Percentiles rank a stretch among this genome's conserved stretches.
Conservation (phyloP, 2,888 invertebrate species). For the Tachystola acroxantha region DNA sequence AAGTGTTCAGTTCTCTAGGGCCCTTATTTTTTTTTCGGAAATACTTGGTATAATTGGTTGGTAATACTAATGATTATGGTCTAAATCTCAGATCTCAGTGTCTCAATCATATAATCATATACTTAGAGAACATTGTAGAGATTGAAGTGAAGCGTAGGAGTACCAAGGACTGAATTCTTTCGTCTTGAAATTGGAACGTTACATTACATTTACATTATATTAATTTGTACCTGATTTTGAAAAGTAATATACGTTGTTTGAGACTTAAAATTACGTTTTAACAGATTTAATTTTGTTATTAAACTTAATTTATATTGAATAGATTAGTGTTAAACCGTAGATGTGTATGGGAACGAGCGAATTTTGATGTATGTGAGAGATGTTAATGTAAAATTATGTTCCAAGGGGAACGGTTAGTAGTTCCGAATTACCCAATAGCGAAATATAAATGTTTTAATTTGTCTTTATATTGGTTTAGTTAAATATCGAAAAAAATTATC, state of each 20-base stretch:
- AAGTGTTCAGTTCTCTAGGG: too few species aligned
- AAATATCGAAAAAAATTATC: too few species aligned
- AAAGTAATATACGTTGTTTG: conserved; percentile 50
- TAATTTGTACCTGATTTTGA: conserved; percentile 76
- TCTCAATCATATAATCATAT: too few species aligned
- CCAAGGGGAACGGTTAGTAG: conserved; percentile 9
- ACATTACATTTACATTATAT: too few species aligned
- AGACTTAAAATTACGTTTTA: conserved; percentile 66
- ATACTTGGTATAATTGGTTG: too few species aligned
- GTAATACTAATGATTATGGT: too few species aligned
- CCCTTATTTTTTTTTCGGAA: too few species aligned
- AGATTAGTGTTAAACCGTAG: conserved; percentile 38
- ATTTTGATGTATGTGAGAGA: conserved; percentile 55
- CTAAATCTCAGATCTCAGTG: too few species aligned
- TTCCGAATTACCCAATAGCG: too few species aligned
- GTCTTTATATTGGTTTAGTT: too few species aligned
- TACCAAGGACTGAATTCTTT: too few species aligned
- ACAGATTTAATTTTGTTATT: conserved; percentile 63
- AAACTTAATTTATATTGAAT: conserved; percentile 43
- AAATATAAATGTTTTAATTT: too few species aligned
- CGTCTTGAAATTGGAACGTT: background rate
- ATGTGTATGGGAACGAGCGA: conserved; percentile 60
- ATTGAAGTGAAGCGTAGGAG: background rate
- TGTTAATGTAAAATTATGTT: conserved; percentile 40
- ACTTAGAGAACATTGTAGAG: background rate